These are phyloP conservation scores for Electrophaes corylata DNA, from an alignment of 2,888 invertebrate genomes.

Conservation along the genomic window DNA sequence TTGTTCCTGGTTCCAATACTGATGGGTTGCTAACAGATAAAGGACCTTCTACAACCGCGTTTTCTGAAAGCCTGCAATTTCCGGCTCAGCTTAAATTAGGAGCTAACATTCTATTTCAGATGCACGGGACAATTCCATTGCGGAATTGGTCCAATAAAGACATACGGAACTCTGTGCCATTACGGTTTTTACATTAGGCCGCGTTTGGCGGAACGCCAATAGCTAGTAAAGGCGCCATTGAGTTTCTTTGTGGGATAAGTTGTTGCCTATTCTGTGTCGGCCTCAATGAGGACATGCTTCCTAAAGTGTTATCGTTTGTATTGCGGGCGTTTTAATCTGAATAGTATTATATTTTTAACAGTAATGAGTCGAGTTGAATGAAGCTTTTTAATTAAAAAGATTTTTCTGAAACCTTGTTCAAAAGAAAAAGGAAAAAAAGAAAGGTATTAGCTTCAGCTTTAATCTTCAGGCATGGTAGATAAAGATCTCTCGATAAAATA, in stretches of 20 bases:
- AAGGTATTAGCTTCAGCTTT: too few relatives aligned
- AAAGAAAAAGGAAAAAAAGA: not conserved
- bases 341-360: not conserved
- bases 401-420: not conserved
- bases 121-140: conserved; percentile 36
- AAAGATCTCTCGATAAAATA: too few relatives aligned
- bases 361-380: not conserved
- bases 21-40: too few relatives aligned
- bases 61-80: conserved; percentile 19
- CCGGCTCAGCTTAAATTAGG: conserved; percentile 27
- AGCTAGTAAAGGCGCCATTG: conserved; percentile 17
- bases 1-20: too few relatives aligned
- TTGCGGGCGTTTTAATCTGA: conserved; percentile 13
- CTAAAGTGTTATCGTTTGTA: conserved; percentile 15
- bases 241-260: conserved; percentile 13
- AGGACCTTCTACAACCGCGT: too few relatives aligned
- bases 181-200: conserved; percentile 41
- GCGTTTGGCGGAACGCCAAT: conserved; percentile 39
- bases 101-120: conserved; percentile 33
- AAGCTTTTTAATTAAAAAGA: not conserved
- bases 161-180: conserved; percentile 37
- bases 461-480: too few relatives aligned
- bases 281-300: conserved; percentile 27
- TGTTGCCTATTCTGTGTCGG: conserved; percentile 24
- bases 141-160: conserved; percentile 40